Evolutionary conservation across 1,140 invertebrate species (phyloP), one percentile per base, ranked within the genome.

Genomic region (Zaprionus ornatus): DNA sequence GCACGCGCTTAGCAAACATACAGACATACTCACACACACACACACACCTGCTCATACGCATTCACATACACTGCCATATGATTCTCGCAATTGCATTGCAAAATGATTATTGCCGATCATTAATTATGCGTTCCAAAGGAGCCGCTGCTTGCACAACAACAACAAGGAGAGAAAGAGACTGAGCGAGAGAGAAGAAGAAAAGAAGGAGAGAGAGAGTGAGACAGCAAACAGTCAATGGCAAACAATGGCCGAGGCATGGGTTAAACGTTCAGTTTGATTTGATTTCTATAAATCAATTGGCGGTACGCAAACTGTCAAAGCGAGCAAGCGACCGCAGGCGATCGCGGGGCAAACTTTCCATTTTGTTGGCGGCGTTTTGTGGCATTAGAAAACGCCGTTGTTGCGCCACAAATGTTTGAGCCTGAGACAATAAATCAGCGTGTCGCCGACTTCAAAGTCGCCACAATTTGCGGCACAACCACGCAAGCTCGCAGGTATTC

Each of bases 261-360:
- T 40, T 63, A 54, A 54, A 50, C 50, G 52, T 55, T 69, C 25
- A 25, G 17, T 75, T 65, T 25, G 54, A 64, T 74, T 80, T 83
- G 83, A 88, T 80, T 77, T 77, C 84, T 77, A 87, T 87, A 87
- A 87, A 87, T 87, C 83, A 87, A 80, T 77, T 69, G 60, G 50
- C 54, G 69, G 63, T 80, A 83, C 80, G 80, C 84, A 78, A 84
- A 80, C 83, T 84, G 80, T 87, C 85, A 80, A 67, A 70, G 77
- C 73, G 17, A 69, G 56, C 48, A 54, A 56, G 59, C 32, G 19
- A 13, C 9, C 3, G 12, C 9, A 4, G 13, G 15, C 15, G 40
- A n/a, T 2, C 5, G n/a, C 1, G 64, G 23, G 37, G 29, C 17
- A 72, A 86, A 79, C 84, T 84, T 86, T 86, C 84, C 77, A 80